phyloP scores from a whole-genome alignment of 2,888 invertebrate genomes.

The Netelia melanura region DNA sequence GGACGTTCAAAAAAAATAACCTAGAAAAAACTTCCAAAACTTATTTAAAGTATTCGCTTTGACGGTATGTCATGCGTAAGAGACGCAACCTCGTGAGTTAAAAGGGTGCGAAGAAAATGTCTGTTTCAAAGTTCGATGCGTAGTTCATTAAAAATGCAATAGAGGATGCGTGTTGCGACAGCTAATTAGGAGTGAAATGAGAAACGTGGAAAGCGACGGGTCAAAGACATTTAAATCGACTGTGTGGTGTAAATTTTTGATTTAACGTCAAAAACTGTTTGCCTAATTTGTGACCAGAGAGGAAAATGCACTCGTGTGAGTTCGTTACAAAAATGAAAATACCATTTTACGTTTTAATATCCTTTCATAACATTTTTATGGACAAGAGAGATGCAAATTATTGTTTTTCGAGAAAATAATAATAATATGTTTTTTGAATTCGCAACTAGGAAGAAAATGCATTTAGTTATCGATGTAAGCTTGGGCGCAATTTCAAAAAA shows the following conservation, averaged over 20 bases:
- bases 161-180: neutral
- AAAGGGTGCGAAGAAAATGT: slow-evolving; percentile 2
- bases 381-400: neutral
- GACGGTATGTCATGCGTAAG: neutral
- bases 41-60: too few species aligned
- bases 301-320: neutral
- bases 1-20: too few species aligned
- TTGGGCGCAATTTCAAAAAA: too few species aligned
- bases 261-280: too few species aligned
- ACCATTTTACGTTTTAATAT: neutral
- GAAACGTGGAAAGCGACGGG: too few species aligned
- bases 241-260: too few species aligned
- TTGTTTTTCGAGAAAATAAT: neutral
- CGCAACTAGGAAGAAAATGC: too few species aligned
- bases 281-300: too few species aligned
- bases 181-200: neutral
- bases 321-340: neutral
- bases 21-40: too few species aligned
- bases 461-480: too few species aligned
- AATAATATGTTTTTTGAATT: neutral
- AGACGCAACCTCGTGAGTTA: neutral
- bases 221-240: too few species aligned
- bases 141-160: neutral
- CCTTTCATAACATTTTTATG: neutral
- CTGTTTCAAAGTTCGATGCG: slow-evolving; percentile 20